Evolutionary conservation across 2,888 invertebrate genomes (phyloP), one percentile per base, ranked within the genome.

Genomic region (Heliconius hortense): DNA sequence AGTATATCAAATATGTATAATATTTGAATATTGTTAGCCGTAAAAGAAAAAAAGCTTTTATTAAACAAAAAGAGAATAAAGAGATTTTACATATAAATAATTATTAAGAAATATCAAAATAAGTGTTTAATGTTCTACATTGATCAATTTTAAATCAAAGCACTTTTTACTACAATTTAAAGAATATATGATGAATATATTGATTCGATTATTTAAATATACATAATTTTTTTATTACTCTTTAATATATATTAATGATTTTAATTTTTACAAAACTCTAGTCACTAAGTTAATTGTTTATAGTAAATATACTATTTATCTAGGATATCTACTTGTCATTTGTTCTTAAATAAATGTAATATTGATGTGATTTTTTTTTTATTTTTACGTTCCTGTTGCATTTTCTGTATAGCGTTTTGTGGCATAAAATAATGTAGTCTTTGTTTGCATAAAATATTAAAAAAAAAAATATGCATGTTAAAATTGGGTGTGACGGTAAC

Each of bases 311-410:
- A 21, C 28, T 68, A 68, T 68, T 13, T 53, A 68, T 26, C 39
- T 53, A 48, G 18, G 18, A 18, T 48, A 48, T 48, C 21, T 56
- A 48, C 48, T 11, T 69, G 69, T 69, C 13, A 31, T 69, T 69
- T 69, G 31, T 35, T 56, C 56, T 69, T 69, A 15, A 69, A 69
- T 69, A 69, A 69, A 69, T 56, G 15, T 35, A 67, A 67, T 67
- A 56, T 69, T 69, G n/a, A 56, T 69, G 69, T 69, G 13, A 56
- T 0, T 31, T 1, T 5, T 2, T 11, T 69, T 56, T n/a, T 56
- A 24, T 69, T 31, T 56, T n/a, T 0, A 64, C n/a, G n/a, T 4
- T 11, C n/a, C 39, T n/a, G 31, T 64, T 24, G n/a, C 48, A 56
- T 24, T n/a, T 63, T 31, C 8, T 31, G 10, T 63, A 10, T 18